These are phyloP conservation scores for Trichacis sp. DNA, from an alignment of 2,888 invertebrate species.

Conservation along the genomic window DNA sequence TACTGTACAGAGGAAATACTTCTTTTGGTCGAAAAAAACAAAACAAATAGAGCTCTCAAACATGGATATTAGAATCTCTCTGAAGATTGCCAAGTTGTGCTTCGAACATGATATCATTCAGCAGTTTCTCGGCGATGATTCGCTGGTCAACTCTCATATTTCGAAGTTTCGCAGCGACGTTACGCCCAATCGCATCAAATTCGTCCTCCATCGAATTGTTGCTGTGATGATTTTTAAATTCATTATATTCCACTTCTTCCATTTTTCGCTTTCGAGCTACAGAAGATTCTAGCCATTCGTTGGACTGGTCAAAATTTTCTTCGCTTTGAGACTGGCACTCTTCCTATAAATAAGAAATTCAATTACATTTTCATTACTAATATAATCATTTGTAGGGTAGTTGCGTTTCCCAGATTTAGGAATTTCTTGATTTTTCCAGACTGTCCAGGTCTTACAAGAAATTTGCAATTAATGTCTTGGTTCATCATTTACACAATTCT, in stretches of 20 bases:
- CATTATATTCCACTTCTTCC: constrained; percentile 56
- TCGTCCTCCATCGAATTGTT: constrained; percentile 63
- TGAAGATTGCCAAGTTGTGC: constrained; percentile 68
- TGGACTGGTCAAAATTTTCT: constrained; percentile 51
- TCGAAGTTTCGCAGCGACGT: constrained; percentile 68
- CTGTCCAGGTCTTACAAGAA: too few relatives aligned
- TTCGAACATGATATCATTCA: constrained; percentile 69
- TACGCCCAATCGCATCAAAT: constrained; percentile 66
- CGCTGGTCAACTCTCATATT: constrained; percentile 67
- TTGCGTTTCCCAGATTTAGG: too few relatives aligned
- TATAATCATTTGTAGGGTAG: too few relatives aligned
- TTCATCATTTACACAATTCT: too few relatives aligned
- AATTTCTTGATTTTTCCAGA: too few relatives aligned
- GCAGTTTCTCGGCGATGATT: constrained; percentile 68
- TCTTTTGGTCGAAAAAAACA: constrained; percentile 1
- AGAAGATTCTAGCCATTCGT: constrained; percentile 56
- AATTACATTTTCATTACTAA: too few relatives aligned
- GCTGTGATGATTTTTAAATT: too few relatives aligned
- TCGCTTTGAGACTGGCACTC: constrained; percentile 54
- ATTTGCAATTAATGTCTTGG: too few relatives aligned
- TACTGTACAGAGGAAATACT: too few relatives aligned
- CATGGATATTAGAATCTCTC: constrained; percentile 66
- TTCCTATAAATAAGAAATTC: constrained; percentile 49
- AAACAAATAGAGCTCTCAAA: constrained; percentile 45
- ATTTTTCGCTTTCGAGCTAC: constrained; percentile 50